Evolutionary conservation across 1,140 invertebrate genomes (phyloP).

Genomic region (Euschistus heros): DNA sequence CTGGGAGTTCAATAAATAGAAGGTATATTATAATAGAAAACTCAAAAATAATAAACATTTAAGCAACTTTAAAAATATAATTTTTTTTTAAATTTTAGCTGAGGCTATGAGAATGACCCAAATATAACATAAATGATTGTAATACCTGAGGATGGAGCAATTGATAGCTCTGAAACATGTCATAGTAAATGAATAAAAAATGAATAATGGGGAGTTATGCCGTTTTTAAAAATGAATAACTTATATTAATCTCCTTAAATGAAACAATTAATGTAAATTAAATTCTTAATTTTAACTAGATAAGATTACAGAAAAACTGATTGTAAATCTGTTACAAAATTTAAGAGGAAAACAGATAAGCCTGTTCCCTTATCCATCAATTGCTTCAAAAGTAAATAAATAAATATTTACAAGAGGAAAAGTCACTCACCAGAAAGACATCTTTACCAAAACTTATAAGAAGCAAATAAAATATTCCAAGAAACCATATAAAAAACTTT

Average conservation of each 20-base stretch:
- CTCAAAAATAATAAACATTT: no score
- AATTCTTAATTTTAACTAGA: not conserved
- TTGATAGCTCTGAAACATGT: not conserved
- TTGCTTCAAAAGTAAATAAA: slow-evolving; percentile 1
- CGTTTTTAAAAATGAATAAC: no score
- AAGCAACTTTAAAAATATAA: no score
- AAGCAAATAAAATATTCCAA: slow-evolving; percentile 21
- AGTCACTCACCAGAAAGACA: slow-evolving; percentile 2
- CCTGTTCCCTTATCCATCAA: slow-evolving; percentile 1
- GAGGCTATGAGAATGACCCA: not conserved
- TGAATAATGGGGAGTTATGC: no score
- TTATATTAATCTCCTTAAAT: no score
- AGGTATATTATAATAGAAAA: no score
- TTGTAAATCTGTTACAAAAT: slow-evolving; percentile 5
- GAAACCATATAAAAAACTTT: slow-evolving; percentile 26
- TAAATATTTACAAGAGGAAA: slow-evolving; percentile 14
- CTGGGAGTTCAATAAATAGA: no score
- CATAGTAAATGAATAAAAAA: no score
- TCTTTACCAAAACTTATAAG: slow-evolving; percentile 9
- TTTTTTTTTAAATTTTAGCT: not conserved
- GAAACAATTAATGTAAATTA: not conserved
- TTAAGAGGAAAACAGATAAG: slow-evolving; percentile 11
- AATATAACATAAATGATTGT: not conserved
- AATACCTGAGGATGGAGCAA: not conserved
- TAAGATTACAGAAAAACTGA: not conserved